Percentiles rank a stretch among this genome's conserved stretches.
These are phyloP conservation scores for Harmothoe impar DNA, from an alignment of 2,888 invertebrate species.

Conservation along the genomic window DNA sequence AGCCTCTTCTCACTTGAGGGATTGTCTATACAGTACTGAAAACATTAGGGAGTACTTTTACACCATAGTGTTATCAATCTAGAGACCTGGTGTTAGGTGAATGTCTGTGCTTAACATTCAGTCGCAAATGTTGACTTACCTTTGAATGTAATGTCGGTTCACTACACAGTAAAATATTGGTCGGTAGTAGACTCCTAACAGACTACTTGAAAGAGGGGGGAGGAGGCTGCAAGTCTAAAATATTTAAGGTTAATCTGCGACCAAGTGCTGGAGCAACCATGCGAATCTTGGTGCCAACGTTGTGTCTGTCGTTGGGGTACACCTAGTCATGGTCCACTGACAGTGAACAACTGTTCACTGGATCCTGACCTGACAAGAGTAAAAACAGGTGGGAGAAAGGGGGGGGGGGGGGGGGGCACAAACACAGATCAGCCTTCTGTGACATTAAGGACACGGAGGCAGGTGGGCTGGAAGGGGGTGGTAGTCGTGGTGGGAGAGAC, in stretches of 20 bases:
- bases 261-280: neutral
- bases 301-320: too few species aligned
- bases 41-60: too few species aligned
- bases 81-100: too few species aligned
- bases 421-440: neutral
- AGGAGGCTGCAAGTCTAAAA: too few species aligned
- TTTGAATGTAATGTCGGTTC: slow-evolving; percentile 9
- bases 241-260: neutral
- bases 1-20: too few species aligned
- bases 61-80: too few species aligned
- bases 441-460: neutral
- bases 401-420: neutral
- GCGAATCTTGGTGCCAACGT: too few species aligned
- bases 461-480: slow-evolving; percentile 3
- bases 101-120: too few species aligned
- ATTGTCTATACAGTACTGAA: too few species aligned
- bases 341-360: neutral
- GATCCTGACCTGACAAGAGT: neutral
- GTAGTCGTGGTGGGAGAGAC: neutral
- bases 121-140: neutral
- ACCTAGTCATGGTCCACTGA: slow-evolving; percentile 1
- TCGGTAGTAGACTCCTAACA: neutral
- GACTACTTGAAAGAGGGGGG: too few species aligned
- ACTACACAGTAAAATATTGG: neutral
- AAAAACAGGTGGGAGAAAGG: too few species aligned